These are phyloP conservation scores for Drosophila yakuba DNA, from an alignment of 1,140 invertebrate genomes.

Conservation along the genomic window DNA sequence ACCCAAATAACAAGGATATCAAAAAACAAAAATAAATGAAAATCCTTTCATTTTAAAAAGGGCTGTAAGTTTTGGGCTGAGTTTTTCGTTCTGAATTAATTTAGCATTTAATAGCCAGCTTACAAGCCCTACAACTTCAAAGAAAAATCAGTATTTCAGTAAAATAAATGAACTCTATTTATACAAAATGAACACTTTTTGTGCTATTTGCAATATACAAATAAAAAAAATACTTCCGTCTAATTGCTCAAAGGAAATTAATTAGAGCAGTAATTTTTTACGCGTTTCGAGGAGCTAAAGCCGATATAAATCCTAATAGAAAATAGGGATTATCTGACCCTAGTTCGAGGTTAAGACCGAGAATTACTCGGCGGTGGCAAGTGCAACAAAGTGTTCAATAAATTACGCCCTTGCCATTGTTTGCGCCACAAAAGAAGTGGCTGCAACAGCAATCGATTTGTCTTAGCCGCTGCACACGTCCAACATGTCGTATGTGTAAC, in stretches of 20 bases:
- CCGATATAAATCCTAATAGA: background rate
- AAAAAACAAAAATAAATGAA: background rate
- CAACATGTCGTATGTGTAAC: slow-evolving; percentile 74
- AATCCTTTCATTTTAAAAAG: background rate
- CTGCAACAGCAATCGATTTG: slow-evolving; percentile 67
- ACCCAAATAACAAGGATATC: background rate
- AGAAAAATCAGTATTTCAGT: too few relatives aligned
- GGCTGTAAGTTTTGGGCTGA: background rate
- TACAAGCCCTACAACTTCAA: background rate
- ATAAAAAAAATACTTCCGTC: background rate
- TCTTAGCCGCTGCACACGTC: slow-evolving; percentile 58
- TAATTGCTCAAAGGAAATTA: background rate
- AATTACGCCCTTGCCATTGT: slow-evolving; percentile 48
- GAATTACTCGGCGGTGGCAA: slow-evolving; percentile 11
- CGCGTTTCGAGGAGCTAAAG: background rate
- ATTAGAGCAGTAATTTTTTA: background rate
- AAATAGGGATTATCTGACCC: background rate
- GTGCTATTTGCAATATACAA: background rate
- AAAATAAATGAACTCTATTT: background rate
- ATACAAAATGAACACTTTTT: background rate
- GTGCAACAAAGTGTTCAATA: slow-evolving; percentile 69
- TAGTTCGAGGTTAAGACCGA: slow-evolving; percentile 15
- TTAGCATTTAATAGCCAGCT: too few relatives aligned
- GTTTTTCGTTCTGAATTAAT: too few relatives aligned
- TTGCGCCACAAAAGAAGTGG: slow-evolving; percentile 48